Base-by-base conservation (phyloP, 1,140 invertebrate species). In the Radopholus similis region DNA sequence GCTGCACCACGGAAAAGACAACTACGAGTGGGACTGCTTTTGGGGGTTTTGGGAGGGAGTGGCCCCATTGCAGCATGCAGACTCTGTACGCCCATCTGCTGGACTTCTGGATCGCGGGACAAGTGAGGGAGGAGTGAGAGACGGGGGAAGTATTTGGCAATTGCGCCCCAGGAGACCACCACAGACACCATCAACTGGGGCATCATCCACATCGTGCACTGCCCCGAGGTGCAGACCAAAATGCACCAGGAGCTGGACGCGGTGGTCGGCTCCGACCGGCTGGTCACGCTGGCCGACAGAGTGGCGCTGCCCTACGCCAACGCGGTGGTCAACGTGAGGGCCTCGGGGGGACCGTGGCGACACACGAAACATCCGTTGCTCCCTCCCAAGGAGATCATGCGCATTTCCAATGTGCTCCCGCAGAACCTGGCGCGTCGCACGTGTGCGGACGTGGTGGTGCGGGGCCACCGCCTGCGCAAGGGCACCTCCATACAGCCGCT, bases 231-330 rank as follows among this genome's bases (percentile, higher is more conserved):
- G 23, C 72, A 74, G 55, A 11, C 23, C 13, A 76, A 64, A 47
- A 23, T 74, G 23, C 74, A 72, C 18, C 47, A 35, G n/a, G 72
- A 74, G 38, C 38, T 74, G 5, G 72, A 74, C 53, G n/a, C 26
- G 18, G 67, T 74, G 44, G 70, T 74, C 37, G 72, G 73, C n/a
- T 56, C 44, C 32, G 53, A 70, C 54, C 51, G 72, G n/a, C 4
- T 70, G 32, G 75, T 74, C 26, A 55, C 57, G 26, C 30, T 64
- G n/a, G 34, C 58, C n/a, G 65, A 76, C 57, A 71, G 58, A 34
- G 21, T 28, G 35, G 23, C 60, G n/a, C 38, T 74, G 38, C 40
- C 57, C 28, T 74, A 74, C 49, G 34, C 68, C 11, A 75, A 72
- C 55, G 72, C 73, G 1, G 68, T 71, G 15, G 42, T 72, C 60